These are phyloP conservation scores for Sarcophaga bullata DNA, from an alignment of 1,140 invertebrate genomes.

Conservation along the genomic window DNA sequence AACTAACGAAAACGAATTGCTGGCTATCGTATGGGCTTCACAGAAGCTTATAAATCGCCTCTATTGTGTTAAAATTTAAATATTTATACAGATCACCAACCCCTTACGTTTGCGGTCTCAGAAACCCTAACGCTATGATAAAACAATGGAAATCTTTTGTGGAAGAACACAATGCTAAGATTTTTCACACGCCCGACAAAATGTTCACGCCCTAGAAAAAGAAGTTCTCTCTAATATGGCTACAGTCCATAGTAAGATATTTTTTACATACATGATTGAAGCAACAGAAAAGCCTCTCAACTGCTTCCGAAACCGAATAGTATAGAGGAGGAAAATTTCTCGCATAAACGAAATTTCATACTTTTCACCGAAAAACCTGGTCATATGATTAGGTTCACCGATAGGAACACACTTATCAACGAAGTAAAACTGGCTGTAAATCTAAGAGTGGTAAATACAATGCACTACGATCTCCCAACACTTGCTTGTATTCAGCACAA, in stretches of 20 bases:
- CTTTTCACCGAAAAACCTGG: not conserved
- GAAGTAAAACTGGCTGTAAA: constrained; percentile 20
- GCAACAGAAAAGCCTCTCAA: constrained; percentile 46
- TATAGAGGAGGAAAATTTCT: not conserved
- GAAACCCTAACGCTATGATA: constrained; percentile 55
- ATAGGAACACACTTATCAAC: constrained; percentile 32
- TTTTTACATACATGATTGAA: constrained; percentile 38
- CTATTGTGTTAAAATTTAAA: constrained; percentile 30
- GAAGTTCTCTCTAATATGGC: not conserved
- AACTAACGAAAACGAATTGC: constrained; percentile 31
- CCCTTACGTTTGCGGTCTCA: constrained; percentile 51
- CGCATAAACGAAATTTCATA: not conserved
- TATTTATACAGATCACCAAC: constrained; percentile 36
- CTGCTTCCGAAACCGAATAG: constrained; percentile 40
- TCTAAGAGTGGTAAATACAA: constrained; percentile 35
- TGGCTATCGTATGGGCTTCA: constrained; percentile 40
- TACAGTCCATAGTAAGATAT: not conserved
- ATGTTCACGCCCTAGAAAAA: constrained; percentile 27
- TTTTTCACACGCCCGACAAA: constrained; percentile 16
- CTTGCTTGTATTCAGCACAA: constrained; percentile 29
- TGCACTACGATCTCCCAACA: constrained; percentile 49
- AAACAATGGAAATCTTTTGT: constrained; percentile 63
- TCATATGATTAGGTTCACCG: constrained; percentile 42
- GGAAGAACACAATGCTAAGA: not conserved
- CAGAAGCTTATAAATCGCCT: constrained; percentile 20